Conservation (phyloP, 2,797 vertebrate genomes). For the Pachyuromys duprasi region DNA sequence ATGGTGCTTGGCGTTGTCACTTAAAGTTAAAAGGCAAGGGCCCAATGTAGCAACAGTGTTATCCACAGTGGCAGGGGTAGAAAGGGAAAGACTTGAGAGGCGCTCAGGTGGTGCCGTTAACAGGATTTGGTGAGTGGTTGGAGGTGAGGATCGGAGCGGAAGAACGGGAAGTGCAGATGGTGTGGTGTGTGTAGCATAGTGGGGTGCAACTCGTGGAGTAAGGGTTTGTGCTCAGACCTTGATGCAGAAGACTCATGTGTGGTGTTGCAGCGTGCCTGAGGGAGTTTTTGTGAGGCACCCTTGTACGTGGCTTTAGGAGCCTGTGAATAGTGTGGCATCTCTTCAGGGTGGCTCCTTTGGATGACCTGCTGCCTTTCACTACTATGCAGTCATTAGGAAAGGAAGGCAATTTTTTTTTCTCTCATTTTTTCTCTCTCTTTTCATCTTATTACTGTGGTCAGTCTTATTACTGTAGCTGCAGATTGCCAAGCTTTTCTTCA, state of each 20-base stretch:
- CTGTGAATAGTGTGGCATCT: not conserved
- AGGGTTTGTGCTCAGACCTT: not conserved
- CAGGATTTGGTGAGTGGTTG: not conserved
- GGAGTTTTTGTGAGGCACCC: not conserved
- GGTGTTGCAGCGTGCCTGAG: not conserved
- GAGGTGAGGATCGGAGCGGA: not conserved
- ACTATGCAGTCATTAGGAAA: not conserved
- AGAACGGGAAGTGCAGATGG: not conserved
- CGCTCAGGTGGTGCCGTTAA: not conserved
- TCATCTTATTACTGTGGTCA: not conserved
- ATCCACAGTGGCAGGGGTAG: not conserved
- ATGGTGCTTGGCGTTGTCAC: not conserved
- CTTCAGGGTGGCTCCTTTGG: not conserved
- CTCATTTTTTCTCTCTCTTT: not conserved
- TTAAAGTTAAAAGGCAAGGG: not conserved
- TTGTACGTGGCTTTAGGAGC: not conserved
- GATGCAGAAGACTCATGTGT: not conserved
- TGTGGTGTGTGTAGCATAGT: not conserved
- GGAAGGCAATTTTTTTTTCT: not conserved
- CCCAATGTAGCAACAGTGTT: not conserved
- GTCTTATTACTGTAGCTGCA: not conserved
- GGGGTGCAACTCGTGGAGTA: not conserved
- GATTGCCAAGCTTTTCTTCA: not conserved
- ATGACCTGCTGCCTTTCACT: not conserved
- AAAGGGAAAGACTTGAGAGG: not conserved